Percentiles rank a stretch among this genome's conserved stretches.
Evolutionary conservation across 2,888 invertebrate genomes (phyloP).

Genomic region (Agrochola macilenta): DNA sequence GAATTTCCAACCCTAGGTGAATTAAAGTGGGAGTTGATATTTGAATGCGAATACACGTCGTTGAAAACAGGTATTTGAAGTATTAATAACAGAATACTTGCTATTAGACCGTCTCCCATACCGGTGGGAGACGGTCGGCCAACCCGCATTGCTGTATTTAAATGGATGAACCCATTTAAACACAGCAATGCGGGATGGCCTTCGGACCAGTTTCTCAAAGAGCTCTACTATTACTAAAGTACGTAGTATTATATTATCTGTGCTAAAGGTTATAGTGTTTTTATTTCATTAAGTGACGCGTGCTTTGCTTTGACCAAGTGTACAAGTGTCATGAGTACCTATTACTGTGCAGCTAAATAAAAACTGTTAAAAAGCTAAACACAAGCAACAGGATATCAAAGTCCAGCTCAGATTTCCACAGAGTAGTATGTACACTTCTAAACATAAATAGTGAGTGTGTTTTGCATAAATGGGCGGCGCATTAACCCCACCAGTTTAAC

Average conservation of each 20-base stretch:
- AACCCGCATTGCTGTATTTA: too few species aligned
- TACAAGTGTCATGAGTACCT: too few species aligned
- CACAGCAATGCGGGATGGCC: background rate
- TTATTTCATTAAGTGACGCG: too few species aligned
- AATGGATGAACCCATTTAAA: background rate
- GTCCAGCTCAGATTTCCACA: conserved; percentile 9
- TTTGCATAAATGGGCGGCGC: conserved; percentile 63
- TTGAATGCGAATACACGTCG: background rate
- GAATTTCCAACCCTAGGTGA: background rate
- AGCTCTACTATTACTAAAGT: background rate
- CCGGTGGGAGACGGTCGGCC: too few species aligned
- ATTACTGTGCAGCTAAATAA: too few species aligned
- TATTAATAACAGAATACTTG: background rate
- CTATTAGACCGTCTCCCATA: too few species aligned
- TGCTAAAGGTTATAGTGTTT: background rate
- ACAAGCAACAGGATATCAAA: conserved; percentile 32
- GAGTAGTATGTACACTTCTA: conserved; percentile 22
- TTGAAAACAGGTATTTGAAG: background rate
- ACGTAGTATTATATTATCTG: too few species aligned
- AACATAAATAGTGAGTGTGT: conserved; percentile 53
- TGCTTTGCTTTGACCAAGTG: too few species aligned
- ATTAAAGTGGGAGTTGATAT: background rate
- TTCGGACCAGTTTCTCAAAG: background rate
- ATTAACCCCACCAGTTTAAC: conserved; percentile 64
- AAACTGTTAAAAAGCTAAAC: background rate